phyloP scores from a whole-genome alignment of 1,140 invertebrate species.

The Gonioctena quinquepunctata region DNA sequence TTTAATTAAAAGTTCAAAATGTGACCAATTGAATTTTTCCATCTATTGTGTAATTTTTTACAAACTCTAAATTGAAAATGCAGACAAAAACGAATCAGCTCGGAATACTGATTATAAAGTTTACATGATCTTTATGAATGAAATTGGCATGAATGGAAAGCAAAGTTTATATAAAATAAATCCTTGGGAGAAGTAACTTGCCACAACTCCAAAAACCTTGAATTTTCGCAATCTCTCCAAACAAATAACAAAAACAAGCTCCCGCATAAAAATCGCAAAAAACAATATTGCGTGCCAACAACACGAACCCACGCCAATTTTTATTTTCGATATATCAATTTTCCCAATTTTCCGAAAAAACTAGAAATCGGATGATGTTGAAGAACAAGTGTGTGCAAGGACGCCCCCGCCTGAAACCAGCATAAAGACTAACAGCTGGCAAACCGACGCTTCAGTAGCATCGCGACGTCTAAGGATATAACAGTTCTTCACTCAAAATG shows the following conservation, averaged over 20 bases:
- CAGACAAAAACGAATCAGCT: too few relatives aligned
- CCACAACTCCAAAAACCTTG: neutral
- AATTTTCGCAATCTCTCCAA: too few relatives aligned
- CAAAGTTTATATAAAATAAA: neutral
- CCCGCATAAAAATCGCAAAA: neutral
- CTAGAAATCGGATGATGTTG: constrained; percentile 12
- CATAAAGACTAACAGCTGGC: constrained; percentile 44
- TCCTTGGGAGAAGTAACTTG: neutral
- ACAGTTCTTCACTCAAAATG: constrained; percentile 34
- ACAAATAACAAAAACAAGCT: neutral
- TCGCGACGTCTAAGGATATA: constrained; percentile 47
- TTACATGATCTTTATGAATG: too few relatives aligned
- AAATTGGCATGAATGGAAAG: neutral
- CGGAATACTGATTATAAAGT: too few relatives aligned
- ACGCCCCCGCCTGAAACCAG: constrained; percentile 41
- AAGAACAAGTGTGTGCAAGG: constrained; percentile 39
- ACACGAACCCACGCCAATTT: neutral
- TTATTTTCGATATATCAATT: constrained; percentile 18
- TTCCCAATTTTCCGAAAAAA: constrained; percentile 10
- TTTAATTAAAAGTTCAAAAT: too few relatives aligned
- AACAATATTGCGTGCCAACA: neutral
- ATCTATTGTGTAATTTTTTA: too few relatives aligned
- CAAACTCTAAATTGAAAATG: too few relatives aligned
- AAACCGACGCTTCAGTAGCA: constrained; percentile 42
- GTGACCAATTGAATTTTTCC: too few relatives aligned